These are phyloP conservation scores for Anomalospiza imberbis DNA, from an alignment of 2,797 vertebrate species.

Conservation along the genomic window DNA sequence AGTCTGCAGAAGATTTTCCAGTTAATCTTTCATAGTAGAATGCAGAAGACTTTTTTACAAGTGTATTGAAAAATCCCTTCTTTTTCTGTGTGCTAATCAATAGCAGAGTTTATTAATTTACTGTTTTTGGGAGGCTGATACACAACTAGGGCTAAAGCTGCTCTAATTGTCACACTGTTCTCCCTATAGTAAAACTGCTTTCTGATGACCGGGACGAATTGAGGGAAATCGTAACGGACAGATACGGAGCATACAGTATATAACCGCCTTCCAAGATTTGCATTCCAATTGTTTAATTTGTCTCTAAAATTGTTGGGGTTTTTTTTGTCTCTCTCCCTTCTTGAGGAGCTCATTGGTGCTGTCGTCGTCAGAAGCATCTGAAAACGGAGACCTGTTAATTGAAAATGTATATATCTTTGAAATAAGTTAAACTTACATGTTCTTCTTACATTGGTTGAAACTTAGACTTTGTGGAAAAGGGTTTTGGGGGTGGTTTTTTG, in stretches of 20 bases:
- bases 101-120: background rate
- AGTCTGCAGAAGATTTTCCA: background rate
- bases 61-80: background rate
- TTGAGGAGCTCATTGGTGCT: background rate
- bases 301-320: background rate
- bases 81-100: background rate
- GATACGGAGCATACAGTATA: conserved; percentile 92
- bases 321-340: background rate
- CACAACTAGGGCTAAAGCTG: conserved; percentile 81
- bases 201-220: conserved; percentile 96
- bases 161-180: conserved; percentile 81
- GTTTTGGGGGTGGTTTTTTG: background rate
- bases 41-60: background rate
- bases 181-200: conserved; percentile 90
- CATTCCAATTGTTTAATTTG: background rate
- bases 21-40: background rate
- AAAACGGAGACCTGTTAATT: background rate
- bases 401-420: conserved; percentile 49
- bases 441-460: background rate
- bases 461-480: background rate
- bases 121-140: conserved; percentile 86
- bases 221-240: conserved; percentile 98
- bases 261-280: background rate
- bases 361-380: background rate
- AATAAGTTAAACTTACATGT: background rate